Evolutionary conservation across 2,888 invertebrate genomes (phyloP).

Genomic region (Troides oblongomaculatus): DNA sequence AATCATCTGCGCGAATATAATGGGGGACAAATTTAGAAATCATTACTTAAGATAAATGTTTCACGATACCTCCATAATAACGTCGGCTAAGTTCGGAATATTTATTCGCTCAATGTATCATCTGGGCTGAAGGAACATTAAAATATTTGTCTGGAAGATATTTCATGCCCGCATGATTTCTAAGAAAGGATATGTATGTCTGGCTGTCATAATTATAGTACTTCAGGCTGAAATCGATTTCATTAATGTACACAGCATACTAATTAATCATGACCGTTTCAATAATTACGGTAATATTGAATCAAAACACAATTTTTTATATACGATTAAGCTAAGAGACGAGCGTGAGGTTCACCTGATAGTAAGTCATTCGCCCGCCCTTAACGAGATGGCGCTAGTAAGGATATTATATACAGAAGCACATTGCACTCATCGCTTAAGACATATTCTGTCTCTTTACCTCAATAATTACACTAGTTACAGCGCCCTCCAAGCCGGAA

Average conservation of each 20-base stretch:
- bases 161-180: slow-evolving; percentile 52
- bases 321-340: no score
- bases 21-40: slow-evolving; percentile 43
- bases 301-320: no score
- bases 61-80: slow-evolving; percentile 22
- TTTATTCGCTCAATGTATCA: slow-evolving; percentile 58
- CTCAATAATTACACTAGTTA: no score
- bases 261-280: background rate
- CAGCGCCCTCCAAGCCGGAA: no score
- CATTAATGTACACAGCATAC: background rate
- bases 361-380: no score
- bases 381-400: no score
- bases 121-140: slow-evolving; percentile 53
- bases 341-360: no score
- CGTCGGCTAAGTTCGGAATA: slow-evolving; percentile 35
- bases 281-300: no score
- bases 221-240: slow-evolving; percentile 9
- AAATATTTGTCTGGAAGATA: slow-evolving; percentile 65
- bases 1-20: slow-evolving; percentile 35
- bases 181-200: slow-evolving; percentile 41
- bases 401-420: no score
- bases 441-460: no score
- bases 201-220: slow-evolving; percentile 29
- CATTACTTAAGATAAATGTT: slow-evolving; percentile 51
- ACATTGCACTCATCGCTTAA: no score